A percentile compares a stretch with the other conserved stretches of the same genome.
Conservation (phyloP, 2,888 invertebrate species). For the Himalopsyche japonica region DNA sequence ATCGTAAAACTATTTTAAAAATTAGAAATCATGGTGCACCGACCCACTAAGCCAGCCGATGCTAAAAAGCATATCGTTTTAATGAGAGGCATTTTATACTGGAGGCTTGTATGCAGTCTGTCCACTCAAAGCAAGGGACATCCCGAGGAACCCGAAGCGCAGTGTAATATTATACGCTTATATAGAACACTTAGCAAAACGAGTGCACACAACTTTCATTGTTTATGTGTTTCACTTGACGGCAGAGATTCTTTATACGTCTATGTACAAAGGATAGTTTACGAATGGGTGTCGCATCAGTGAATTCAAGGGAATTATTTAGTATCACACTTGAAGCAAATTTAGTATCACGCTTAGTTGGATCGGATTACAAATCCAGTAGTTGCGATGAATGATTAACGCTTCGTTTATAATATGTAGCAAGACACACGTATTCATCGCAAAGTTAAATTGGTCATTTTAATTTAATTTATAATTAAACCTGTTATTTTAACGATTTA, state of each 20-base stretch:
- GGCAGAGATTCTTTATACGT: neutral
- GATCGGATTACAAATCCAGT: too few species aligned
- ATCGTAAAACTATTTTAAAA: too few species aligned
- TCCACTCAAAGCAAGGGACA: conserved; percentile 7
- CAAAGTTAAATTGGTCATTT: too few species aligned
- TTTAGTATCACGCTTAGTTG: too few species aligned
- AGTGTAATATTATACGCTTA: conserved; percentile 15
- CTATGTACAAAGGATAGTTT: neutral
- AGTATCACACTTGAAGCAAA: too few species aligned
- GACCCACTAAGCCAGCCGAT: neutral
- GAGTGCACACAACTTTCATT: neutral
- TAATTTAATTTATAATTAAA: too few species aligned
- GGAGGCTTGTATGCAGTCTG: conserved; percentile 1
- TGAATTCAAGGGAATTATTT: neutral
- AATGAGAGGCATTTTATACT: conserved; percentile 34
- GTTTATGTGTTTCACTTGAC: neutral
- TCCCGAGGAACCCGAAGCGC: neutral
- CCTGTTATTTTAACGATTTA: too few species aligned
- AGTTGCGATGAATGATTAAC: too few species aligned
- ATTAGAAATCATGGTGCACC: neutral
- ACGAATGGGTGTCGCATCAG: neutral
- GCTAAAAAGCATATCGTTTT: conserved; percentile 37
- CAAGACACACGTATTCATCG: too few species aligned
- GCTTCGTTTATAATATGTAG: too few species aligned
- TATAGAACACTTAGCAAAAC: neutral